Base-by-base conservation (phyloP, 2,888 invertebrate species). In the Scaptomyza cyrtandrae region DNA sequence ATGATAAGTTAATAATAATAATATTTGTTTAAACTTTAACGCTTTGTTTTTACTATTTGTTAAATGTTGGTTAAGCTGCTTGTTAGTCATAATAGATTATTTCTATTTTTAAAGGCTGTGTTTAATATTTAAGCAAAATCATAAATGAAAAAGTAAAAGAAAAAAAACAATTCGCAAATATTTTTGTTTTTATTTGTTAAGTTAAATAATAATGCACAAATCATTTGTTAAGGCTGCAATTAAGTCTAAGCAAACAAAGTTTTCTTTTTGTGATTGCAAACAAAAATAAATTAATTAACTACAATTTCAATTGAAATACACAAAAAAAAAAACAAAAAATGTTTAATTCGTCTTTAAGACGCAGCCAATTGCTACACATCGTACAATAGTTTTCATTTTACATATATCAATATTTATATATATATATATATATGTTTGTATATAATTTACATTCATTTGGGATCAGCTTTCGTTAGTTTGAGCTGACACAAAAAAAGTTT, bases 171-270 rank as follows among this genome's bases (percentile, higher is more conserved):
- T 73, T 59, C 29, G 37, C 54, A 44, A 64, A 27, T 3, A 9
- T 56, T 45, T 56, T 45, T 27, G 39, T 54, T 64, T 77, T 73
- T 74, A 77, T 83, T 83, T 71, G 80, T 76, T 77, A 59, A 77
- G 72, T 83, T 83, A 83, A 86, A 82, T 79, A 68, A 81, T 81
- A 83, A 86, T 83, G 86, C 86, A 84, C 83, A 83, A 86, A 86
- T 77, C 68, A 84, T 48, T 68, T 41, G 57, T 67, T 71, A 80
- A 58, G 65, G 72, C 37, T 61, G 78, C 71, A 58, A 31, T 63
- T 63, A 61, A 77, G 59, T 69, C 80, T 73, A 68, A 68, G 48
- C 57, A 72, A 72, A 76, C 76, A 79, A 60, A 11, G 71, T 84
- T 84, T 83, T 83, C 64, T 63, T 68, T 59, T 49, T 59, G 52